Percentiles rank a stretch among this genome's conserved stretches.
phyloP scores from a whole-genome alignment of 2,113 vertebrate genomes.

The Rhipidura dahli region DNA sequence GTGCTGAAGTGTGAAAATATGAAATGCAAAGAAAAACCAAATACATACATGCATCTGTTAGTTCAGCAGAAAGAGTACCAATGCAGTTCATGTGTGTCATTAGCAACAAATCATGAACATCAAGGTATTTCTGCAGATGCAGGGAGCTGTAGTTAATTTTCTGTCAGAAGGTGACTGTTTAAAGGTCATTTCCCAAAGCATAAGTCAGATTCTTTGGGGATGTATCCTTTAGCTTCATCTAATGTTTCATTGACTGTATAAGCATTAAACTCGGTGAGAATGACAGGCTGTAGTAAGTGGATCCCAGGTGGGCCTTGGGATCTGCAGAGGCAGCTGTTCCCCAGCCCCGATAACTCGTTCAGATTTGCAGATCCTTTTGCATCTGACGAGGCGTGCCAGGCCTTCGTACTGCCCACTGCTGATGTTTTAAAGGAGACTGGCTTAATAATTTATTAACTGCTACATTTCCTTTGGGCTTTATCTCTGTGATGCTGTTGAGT shows the following conservation, averaged over 20 bases:
- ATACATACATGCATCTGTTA: neutral
- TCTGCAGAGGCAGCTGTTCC: slow-evolving; percentile 72
- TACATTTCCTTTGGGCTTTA: slow-evolving; percentile 68
- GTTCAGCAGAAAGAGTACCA: neutral
- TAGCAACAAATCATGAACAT: neutral
- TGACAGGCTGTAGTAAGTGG: slow-evolving; percentile 60
- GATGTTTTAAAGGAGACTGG: slow-evolving; percentile 44
- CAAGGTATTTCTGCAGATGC: slow-evolving; percentile 22
- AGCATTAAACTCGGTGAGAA: slow-evolving; percentile 50
- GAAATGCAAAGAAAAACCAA: neutral
- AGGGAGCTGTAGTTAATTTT: neutral
- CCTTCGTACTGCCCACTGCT: slow-evolving; percentile 65
- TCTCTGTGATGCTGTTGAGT: slow-evolving; percentile 57
- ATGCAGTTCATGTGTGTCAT: neutral
- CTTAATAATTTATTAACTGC: slow-evolving; percentile 73
- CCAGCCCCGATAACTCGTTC: slow-evolving; percentile 49
- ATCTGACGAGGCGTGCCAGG: slow-evolving; percentile 55
- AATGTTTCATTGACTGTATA: slow-evolving; percentile 67
- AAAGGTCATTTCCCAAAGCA: slow-evolving; percentile 55
- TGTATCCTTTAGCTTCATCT: slow-evolving; percentile 61
- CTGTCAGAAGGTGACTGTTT: slow-evolving; percentile 7
- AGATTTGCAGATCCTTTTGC: slow-evolving; percentile 67
- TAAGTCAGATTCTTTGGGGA: slow-evolving; percentile 55
- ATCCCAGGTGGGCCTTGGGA: slow-evolving; percentile 67
- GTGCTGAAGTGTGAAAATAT: slow-evolving; percentile 15